Evolutionary conservation across 2,888 invertebrate genomes (phyloP), one percentile per base, ranked within the genome.

Genomic region (Rhodophaea formosa): DNA sequence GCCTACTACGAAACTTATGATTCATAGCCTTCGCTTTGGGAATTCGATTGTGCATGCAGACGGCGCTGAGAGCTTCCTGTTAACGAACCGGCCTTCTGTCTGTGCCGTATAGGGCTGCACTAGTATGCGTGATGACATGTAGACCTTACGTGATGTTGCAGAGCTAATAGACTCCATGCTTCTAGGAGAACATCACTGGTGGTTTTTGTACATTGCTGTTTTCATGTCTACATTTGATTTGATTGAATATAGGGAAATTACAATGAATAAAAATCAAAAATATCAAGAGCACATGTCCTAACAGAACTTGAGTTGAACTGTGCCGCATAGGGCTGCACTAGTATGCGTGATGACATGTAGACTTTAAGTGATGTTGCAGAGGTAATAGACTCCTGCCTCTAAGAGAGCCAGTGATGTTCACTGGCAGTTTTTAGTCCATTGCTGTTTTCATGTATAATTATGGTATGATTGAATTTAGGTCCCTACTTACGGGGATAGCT

Each of bases 11-110:
- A 39, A 3, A n/a, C 29, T 29, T 47, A 23, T 47, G 29, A 47
- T 29, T 14, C 47, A 29, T 14, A 23, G 46, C 12, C 67, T 62
- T 60, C 53, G 67, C 67, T 53, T 57, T 51, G 43, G 39, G 56
- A 53, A 16, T 56, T 62, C 63, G 60, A 79, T 86, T 84, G 77
- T 74, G 80, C 79, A 88, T 86, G 84, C 87, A 73, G 75, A 71
- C 69, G 78, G 75, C 80, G 81, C 73, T 63, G 67, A 64, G 61
- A 61, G 77, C 78, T 88, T 88, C 88, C 88, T 87, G 86, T 79
- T 83, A 83, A 82, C 82, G 82, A 81, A 75, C 74, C 73, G 74
- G 71, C 78, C 69, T 71, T 67, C 70, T 65, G 71, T 72, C 73
- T 73, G 66, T 62, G 63, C 60, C 62, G 52, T 47, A 54, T 23